Evolutionary conservation across 2,888 invertebrate genomes (phyloP).

Genomic region (Chrysomela aeneicollis): DNA sequence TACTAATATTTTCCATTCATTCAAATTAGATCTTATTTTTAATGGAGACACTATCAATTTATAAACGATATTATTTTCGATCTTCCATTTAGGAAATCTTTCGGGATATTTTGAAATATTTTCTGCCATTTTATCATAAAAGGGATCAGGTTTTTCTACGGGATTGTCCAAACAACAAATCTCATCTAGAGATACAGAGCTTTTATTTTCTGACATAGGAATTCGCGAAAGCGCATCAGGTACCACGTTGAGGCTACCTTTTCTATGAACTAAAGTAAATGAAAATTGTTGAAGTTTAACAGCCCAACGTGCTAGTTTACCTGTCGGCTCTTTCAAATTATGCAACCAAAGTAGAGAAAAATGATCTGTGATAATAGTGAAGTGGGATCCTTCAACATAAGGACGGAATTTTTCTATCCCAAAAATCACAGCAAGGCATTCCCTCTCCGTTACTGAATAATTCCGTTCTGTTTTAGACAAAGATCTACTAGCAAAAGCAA

Average conservation of each 20-base stretch:
- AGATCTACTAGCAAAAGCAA: slow-evolving; percentile 1
- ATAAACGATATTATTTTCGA: too few species aligned
- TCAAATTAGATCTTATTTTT: neutral
- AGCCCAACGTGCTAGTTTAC: too few species aligned
- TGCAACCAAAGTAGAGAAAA: too few species aligned
- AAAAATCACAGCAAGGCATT: too few species aligned
- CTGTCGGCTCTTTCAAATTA: too few species aligned
- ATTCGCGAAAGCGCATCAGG: neutral
- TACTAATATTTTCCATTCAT: neutral
- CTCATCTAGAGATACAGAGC: too few species aligned
- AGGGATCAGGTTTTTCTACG: neutral
- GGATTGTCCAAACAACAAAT: neutral
- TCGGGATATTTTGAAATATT: neutral
- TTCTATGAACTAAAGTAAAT: neutral
- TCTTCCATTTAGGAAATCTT: neutral
- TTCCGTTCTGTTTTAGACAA: neutral
- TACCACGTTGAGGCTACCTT: neutral
- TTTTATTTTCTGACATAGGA: too few species aligned
- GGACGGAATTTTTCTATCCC: slow-evolving; percentile 4
- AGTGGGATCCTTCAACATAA: neutral
- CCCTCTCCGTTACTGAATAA: too few species aligned
- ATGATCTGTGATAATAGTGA: neutral
- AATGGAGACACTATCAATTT: neutral
- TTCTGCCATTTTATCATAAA: neutral
- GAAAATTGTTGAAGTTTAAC: neutral